Evolutionary conservation across 2,113 vertebrate species (phyloP).

Genomic region (Ciconia boyciana): DNA sequence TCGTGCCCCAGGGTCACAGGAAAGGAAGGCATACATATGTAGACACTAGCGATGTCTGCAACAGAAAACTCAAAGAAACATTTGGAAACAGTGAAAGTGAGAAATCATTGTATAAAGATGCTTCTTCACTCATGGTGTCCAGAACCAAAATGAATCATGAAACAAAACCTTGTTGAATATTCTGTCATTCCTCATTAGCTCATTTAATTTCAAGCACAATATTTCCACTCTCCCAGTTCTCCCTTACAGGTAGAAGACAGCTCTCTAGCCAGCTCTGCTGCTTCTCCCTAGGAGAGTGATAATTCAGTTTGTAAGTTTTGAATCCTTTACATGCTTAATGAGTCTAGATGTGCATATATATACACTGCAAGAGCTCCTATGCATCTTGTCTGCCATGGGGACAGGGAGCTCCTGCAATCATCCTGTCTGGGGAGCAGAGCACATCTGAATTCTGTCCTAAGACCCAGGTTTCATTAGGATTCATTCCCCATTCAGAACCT

Average conservation of each 20-base stretch:
- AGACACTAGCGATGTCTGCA: fast-evolving
- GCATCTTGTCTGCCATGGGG: neutral
- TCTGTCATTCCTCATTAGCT: neutral
- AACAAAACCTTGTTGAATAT: neutral
- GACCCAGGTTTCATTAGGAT: neutral
- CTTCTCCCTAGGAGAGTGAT: neutral
- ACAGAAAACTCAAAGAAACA: neutral
- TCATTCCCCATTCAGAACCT: neutral
- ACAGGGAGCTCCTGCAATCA: neutral
- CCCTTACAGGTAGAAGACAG: neutral
- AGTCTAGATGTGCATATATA: neutral
- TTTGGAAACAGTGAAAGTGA: neutral
- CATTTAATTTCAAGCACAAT: neutral
- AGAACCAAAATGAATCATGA: neutral
- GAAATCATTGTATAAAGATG: neutral
- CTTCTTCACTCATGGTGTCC: neutral
- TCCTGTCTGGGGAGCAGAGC: neutral
- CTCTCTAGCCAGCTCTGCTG: neutral
- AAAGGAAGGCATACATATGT: neutral
- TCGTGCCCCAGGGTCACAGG: neutral
- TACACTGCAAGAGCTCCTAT: neutral
- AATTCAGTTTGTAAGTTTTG: neutral
- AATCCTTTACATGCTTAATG: neutral
- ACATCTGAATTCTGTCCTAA: neutral
- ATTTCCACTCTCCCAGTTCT: neutral